Base-by-base conservation (phyloP, 2,113 vertebrate genomes). In the Bubo bubo region DNA sequence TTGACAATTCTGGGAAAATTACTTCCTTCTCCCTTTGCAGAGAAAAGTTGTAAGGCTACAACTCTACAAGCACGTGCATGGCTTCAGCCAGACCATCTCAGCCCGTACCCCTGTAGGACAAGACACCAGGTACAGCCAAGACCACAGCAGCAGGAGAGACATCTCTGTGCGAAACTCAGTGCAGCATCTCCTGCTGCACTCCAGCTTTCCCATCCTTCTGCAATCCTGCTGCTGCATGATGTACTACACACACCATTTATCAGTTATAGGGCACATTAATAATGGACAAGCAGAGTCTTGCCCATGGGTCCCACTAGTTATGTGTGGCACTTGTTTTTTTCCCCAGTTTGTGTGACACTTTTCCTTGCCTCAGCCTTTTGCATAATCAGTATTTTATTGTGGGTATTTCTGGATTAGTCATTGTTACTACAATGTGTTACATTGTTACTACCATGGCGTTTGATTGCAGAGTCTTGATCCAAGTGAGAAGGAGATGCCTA, bases 21-120 rank as follows among this genome's bases (percentile, higher is more conserved):
- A 49, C 20, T 88, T 85, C 26, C 17, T 19, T 79, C 24, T 60
- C 22, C 53, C 21, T 88, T 72, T 64, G 62, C 39, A 88, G 58
- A 59, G 32, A 15, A 43, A 64, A 79, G 24, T 6, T 63, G 4
- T 62, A 72, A 79, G 49, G 64, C 34, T 75, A 7, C 17, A 87
- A 12, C n/a, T 88, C 43, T 26, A 8, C 21, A 47, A 70, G n/a
- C 15, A 6, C 1, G 1, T 10, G 7, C 0, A 0, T 72, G 43
- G n/a, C 52, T 93, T 93, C 28, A 71, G 68, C 14, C 47, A 75
- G 59, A 27, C 45, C 10, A 10, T 75, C 50, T 80, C 24, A 45
- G 41, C 27, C 49, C 1, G 1, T 18, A 18, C 14, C 8, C 3
- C 27, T 19, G 11, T 53, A 26, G 34, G 55, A 39, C 30, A 73